These are phyloP conservation scores for Hemibagrus wyckioides DNA, from an alignment of 2,113 vertebrate species.

Conservation along the genomic window DNA sequence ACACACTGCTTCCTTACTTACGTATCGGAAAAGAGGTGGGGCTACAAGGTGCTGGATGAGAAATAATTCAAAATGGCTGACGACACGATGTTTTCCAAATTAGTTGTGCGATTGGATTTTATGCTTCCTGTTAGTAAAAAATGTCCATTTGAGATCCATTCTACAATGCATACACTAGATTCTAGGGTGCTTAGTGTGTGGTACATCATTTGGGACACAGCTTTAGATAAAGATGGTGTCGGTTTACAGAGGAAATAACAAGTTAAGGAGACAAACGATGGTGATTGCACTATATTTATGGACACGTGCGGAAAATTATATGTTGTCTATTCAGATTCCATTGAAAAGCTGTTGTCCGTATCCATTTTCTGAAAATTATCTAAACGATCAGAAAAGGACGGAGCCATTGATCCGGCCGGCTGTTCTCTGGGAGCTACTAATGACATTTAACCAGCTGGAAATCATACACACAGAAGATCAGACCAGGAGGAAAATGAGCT, in stretches of 20 bases:
- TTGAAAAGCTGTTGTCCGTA: neutral
- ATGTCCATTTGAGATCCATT: no score
- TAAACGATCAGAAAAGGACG: neutral
- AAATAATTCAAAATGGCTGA: no score
- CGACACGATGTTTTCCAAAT: no score
- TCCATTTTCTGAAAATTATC: neutral
- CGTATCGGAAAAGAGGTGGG: no score
- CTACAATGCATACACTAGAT: no score
- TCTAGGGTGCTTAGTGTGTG: no score
- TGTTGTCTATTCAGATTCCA: neutral
- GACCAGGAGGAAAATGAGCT: neutral
- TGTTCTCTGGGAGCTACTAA: neutral
- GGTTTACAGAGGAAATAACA: neutral
- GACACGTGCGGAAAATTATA: neutral
- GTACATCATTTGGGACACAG: no score
- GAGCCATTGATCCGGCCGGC: neutral
- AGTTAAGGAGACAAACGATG: neutral
- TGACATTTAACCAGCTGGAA: conserved; percentile 14
- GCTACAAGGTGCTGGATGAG: no score
- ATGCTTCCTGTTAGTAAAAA: no score
- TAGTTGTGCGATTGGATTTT: no score
- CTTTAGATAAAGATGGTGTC: no score
- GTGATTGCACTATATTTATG: neutral
- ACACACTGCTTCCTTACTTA: no score
- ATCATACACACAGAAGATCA: conserved; percentile 19